Base-by-base conservation (phyloP, 2,113 vertebrate species). In the Semnornis frantzii region DNA sequence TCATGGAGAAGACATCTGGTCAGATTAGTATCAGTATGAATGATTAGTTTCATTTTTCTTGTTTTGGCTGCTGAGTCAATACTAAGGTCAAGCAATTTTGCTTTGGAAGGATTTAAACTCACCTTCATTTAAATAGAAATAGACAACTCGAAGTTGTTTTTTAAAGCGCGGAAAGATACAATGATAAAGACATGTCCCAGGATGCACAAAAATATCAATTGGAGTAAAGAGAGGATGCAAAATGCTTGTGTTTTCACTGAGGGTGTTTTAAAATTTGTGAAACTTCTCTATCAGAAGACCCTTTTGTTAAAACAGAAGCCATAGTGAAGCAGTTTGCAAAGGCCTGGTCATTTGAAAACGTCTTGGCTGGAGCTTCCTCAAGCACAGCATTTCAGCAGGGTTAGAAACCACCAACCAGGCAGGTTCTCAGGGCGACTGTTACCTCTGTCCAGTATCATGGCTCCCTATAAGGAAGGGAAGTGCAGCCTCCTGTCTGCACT, bases 1-100 rank as follows among this genome's bases (percentile, higher is more conserved):
- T 94, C 69, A 77, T 73, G 46, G 34, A 91, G 63, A 73, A 95
- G 75, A 74, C 48, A 62, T 87, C 37, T 90, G 62, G 65, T 75
- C 87, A 86, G 74, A 90, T 94, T 91, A 76, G 70, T 87, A 95
- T 81, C 13, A 2, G 6, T 50, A 31, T 77, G 88, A 93, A 57
- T 34, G 23, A 82, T 71, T 90, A 75, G 62, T 42, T 90, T 87
- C 10, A 79, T 72, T 95, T 88, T 80, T 92, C 71, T 23, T 84
- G 5, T n/a, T 85, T 93, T 63, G 33, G 34, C 44, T 78, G 72
- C 21, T 37, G 70, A 85, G 68, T 89, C 39, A 77, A 81, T 89
- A 88, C 42, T 72, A 85, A 87, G 50, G 33, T 76, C 76, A 83
- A 87, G 8, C 4, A 77, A 50, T 62, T 93, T 72, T 92, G 14